Evolutionary conservation across 2,797 vertebrate species (phyloP).

Genomic region (Chloroceryle amazona): DNA sequence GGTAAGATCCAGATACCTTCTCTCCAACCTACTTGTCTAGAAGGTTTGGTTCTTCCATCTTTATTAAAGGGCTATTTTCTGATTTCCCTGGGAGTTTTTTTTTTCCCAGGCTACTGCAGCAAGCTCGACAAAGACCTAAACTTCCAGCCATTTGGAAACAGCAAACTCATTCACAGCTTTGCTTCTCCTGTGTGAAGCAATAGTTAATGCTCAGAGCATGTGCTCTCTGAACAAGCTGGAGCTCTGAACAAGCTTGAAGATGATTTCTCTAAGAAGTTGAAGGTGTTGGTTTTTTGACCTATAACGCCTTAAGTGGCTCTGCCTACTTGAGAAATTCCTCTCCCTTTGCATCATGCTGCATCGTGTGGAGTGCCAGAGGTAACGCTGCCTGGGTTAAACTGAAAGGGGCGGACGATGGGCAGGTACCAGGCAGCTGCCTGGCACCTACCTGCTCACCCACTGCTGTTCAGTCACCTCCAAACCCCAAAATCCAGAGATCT

Average conservation of each 20-base stretch:
- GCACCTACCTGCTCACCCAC: not conserved
- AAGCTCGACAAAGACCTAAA: not conserved
- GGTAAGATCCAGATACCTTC: not conserved
- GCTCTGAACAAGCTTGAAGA: not conserved
- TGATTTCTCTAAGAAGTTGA: not conserved
- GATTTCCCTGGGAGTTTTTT: not conserved
- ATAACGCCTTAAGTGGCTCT: slow-evolving; percentile 36
- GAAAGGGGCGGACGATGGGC: not conserved
- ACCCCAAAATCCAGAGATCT: not conserved
- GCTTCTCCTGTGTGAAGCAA: not conserved
- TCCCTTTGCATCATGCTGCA: slow-evolving; percentile 7
- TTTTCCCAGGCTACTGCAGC: not conserved
- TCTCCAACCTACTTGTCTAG: not conserved
- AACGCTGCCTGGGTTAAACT: not conserved
- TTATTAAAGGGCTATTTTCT: not conserved
- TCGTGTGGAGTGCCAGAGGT: not conserved
- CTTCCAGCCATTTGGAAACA: not conserved
- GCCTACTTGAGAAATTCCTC: slow-evolving; percentile 57
- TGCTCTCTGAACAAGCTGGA: not conserved
- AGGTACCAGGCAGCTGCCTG: not conserved
- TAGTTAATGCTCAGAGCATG: not conserved
- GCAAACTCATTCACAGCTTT: not conserved
- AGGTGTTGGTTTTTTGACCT: slow-evolving; percentile 65
- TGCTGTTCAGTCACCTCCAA: accelerated
- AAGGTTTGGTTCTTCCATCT: not conserved